Evolutionary conservation across 1,140 invertebrate genomes (phyloP), one percentile per base, ranked within the genome.

Genomic region (Drosophila grimshawi): DNA sequence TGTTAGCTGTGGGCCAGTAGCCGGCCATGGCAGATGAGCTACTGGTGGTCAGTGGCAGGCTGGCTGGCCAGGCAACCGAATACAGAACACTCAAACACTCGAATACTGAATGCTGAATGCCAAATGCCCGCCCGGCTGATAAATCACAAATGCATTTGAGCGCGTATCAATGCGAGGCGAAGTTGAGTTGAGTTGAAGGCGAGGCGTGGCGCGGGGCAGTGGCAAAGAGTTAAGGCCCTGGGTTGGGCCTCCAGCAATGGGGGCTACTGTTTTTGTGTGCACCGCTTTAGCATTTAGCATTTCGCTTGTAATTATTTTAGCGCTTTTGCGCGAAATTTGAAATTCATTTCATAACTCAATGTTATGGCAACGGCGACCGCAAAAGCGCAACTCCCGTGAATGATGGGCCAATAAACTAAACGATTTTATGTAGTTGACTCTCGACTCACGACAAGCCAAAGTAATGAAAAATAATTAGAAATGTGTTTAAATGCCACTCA

Each of bases 321-420:
- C 86, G 77, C 85, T 85, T 75, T 89, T 78, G 80, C 74, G 85
- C 85, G 81, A 89, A 89, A 90, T 89, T 89, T 81, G 74, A 89
- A 90, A 89, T 89, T 89, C 85, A 89, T 89, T 89, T 85, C 85
- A 89, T 89, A 89, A 89, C 80, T 89, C 85, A 89, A 85, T 89
- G 86, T 89, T 85, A 89, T 90, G 86, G 78, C 61, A 46, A 10
- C 45, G 43, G 53, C 85, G 77, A 88, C 85, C 85, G 80, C 85
- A 89, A 89, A 88, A 81, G 62, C 73, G 73, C 85, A 78, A 46
- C 67, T 57, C 52, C 66, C 59, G 52, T 91, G 89, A 91, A 73
- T 91, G 89, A 91, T 91, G 88, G 88, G 81, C 76, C 81, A 91
- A 91, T 91, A 91, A 91, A 91, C 64, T 91, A 89, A 74, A 63